These are phyloP conservation scores for Cryptomyrus ogoouensis DNA, from an alignment of 2,113 vertebrate species.

Conservation along the genomic window DNA sequence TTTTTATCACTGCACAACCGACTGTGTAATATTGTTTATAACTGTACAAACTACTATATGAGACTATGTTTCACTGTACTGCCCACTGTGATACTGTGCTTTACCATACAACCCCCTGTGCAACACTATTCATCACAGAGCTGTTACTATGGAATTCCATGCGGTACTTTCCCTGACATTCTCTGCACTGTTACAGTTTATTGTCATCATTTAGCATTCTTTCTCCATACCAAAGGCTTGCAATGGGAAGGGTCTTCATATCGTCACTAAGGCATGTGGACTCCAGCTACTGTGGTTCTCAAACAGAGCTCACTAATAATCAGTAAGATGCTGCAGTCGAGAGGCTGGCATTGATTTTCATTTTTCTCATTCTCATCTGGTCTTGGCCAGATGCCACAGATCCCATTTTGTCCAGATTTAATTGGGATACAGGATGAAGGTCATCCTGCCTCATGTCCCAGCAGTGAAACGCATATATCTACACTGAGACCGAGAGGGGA, in stretches of 20 bases:
- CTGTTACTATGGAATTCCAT: not conserved
- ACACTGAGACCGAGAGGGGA: not conserved
- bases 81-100: not conserved
- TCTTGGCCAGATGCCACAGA: not conserved
- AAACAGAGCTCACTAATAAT: not conserved
- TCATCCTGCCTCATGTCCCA: not conserved
- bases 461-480: not conserved
- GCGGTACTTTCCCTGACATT: not conserved
- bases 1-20: not conserved
- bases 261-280: not conserved
- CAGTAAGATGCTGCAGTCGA: not conserved
- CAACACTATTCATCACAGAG: not conserved
- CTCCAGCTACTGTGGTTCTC: not conserved
- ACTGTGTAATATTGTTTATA: too few species aligned
- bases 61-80: not conserved
- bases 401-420: not conserved
- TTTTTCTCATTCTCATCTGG: not conserved
- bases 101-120: not conserved
- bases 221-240: not conserved
- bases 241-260: not conserved
- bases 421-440: not conserved
- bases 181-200: not conserved
- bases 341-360: not conserved
- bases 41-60: too few species aligned
- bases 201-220: not conserved